Base-by-base conservation (phyloP, 1,140 invertebrate genomes). In the Eufriesea mexicana region DNA sequence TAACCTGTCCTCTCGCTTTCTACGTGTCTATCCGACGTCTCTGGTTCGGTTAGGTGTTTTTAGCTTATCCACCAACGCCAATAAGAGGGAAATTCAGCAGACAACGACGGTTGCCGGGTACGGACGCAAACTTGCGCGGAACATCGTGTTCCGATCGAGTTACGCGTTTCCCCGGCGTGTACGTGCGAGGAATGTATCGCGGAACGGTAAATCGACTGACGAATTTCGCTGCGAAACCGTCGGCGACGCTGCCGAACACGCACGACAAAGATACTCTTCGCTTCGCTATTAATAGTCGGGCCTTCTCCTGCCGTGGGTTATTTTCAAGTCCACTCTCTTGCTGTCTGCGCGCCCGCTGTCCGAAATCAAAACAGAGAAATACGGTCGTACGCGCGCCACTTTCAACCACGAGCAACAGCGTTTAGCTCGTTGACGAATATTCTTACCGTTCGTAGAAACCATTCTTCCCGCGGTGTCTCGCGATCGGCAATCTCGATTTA, bases 291-390 rank as follows among this genome's bases (percentile, higher is more conserved):
- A 91, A 91, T 92, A 92, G 91, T 83, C 47, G 28, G 67, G 79
- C 89, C 88, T 91, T 90, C 89, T 91, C 90, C 86, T 89, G 89
- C 84, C 88, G 80, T 85, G 51, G 90, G 90, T 92, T 93, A 92
- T 93, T 93, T 92, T 90, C 91, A 93, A 92, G 90, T 91, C 90
- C 83, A 91, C 91, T 92, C 88, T 89, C 88, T 90, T 20, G 84
- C 84, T 82, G 81, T 88, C 84, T 79, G 79, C 83, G 84, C 86
- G 84, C 83, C 57, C 72, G 73, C 77, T 87, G 85, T 75, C 59
- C 70, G 78, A 89, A 84, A 89, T 89, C 84, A 89, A 89, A 89
- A 89, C 85, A 86, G 84, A 89, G 82, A 84, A 88, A 84, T 80
- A 86, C 84, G 74, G 79, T 18, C 57, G 75, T 47, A 61, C 72